Evolutionary conservation across 1,140 invertebrate species (phyloP).

Genomic region (Pentalonia nigronervosa): DNA sequence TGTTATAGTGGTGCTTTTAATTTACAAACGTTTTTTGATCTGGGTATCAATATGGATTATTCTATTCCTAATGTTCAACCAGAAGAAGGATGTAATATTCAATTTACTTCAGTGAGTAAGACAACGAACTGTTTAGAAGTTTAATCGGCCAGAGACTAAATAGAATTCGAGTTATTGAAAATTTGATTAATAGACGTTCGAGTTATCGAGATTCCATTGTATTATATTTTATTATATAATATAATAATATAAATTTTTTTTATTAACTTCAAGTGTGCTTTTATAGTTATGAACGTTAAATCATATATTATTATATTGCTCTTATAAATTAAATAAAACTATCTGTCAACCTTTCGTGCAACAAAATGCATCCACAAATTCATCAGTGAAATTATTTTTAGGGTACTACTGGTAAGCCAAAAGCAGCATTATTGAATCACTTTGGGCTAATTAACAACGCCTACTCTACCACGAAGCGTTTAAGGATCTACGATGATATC

Average conservation of each 20-base stretch:
- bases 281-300: too few relatives aligned
- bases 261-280: too few relatives aligned
- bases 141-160: too few relatives aligned
- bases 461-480: conserved; percentile 63
- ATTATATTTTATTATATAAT: too few relatives aligned
- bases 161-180: too few relatives aligned
- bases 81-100: conserved; percentile 77
- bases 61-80: conserved; percentile 69
- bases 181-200: too few relatives aligned
- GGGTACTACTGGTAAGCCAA: conserved; percentile 87
- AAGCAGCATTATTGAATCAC: conserved; percentile 85
- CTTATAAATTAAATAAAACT: too few relatives aligned
- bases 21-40: conserved; percentile 68
- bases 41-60: conserved; percentile 62
- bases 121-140: neutral
- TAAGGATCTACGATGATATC: neutral
- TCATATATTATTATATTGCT: too few relatives aligned
- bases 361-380: too few relatives aligned
- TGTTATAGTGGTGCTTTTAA: conserved; percentile 70
- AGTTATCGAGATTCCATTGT: too few relatives aligned
- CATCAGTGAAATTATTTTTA: conserved; percentile 62
- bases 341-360: too few relatives aligned
- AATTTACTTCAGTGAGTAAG: conserved; percentile 84
- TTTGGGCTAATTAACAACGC: conserved; percentile 87
- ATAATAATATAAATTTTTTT: too few relatives aligned